Conservation (phyloP, 2,888 invertebrate species). For the Stenichneumon culpator region DNA sequence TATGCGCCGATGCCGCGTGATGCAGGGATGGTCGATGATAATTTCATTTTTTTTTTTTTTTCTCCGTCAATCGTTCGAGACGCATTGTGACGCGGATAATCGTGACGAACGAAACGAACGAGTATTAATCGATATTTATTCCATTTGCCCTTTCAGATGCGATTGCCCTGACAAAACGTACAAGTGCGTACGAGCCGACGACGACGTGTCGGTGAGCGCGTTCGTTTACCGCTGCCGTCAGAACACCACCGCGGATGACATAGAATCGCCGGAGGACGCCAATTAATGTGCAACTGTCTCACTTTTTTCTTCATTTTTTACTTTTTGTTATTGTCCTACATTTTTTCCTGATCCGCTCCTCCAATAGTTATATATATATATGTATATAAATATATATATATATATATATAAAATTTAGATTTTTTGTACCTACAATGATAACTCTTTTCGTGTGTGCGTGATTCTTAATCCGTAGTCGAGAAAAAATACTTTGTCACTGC, state of each 20-base stretch:
- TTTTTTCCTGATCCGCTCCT: conserved; percentile 18
- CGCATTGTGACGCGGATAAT: background rate
- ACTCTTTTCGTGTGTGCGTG: conserved; percentile 33
- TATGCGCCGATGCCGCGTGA: background rate
- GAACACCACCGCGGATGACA: conserved; percentile 78
- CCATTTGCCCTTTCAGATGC: conserved; percentile 84
- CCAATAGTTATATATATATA: conserved; percentile 13
- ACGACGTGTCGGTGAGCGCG: conserved; percentile 87
- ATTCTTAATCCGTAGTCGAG: conserved; percentile 13
- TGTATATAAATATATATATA: background rate
- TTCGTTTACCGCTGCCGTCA: conserved; percentile 87
- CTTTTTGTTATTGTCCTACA: too few species aligned
- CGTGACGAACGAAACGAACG: background rate
- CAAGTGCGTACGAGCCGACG: conserved; percentile 86
- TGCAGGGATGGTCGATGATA: conserved; percentile 1
- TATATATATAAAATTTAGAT: conserved; percentile 27
- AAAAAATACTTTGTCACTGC: conserved; percentile 11
- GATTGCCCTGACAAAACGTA: conserved; percentile 84
- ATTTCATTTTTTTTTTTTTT: background rate
- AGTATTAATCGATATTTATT: conserved; percentile 32
- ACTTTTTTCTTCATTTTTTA: background rate
- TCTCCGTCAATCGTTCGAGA: background rate
- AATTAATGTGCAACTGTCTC: conserved; percentile 60
- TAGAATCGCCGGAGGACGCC: conserved; percentile 73
- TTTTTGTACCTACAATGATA: conserved; percentile 38